Percentiles rank a stretch among this genome's conserved stretches.
Evolutionary conservation across 2,797 vertebrate genomes (phyloP).

Genomic region (Oceanodroma leucorhoa): DNA sequence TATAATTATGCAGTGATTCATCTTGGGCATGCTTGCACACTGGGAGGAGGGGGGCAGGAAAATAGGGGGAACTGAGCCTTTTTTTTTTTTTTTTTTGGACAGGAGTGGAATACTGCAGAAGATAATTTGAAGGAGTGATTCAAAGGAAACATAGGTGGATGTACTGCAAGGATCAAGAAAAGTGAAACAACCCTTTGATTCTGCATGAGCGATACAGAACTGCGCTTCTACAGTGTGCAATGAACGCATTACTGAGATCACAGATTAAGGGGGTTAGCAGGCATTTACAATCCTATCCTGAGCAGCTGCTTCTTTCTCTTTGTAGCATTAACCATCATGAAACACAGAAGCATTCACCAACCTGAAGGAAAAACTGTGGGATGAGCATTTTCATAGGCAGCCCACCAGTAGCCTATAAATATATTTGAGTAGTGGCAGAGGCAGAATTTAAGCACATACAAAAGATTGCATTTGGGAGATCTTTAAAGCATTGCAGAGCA

Average conservation of each 20-base stretch:
- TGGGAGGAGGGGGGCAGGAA: neutral
- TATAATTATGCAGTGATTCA: conserved; percentile 42
- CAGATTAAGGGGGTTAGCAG: neutral
- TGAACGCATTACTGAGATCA: neutral
- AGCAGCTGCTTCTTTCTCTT: conserved; percentile 7
- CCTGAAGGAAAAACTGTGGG: conserved; percentile 51
- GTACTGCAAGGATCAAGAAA: neutral
- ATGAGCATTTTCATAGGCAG: conserved; percentile 57
- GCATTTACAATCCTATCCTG: conserved; percentile 1
- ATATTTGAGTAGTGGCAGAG: conserved; percentile 51
- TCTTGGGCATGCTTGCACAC: neutral
- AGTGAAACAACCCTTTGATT: neutral
- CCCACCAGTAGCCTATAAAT: conserved; percentile 63
- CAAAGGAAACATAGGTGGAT: neutral
- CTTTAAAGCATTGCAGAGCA: conserved; percentile 16
- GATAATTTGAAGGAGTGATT: neutral
- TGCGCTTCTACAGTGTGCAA: neutral
- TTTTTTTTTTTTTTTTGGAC: neutral
- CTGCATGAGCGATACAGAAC: neutral
- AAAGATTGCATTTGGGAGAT: conserved; percentile 35
- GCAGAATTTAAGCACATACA: conserved; percentile 47
- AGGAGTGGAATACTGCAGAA: neutral
- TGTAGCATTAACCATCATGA: conserved; percentile 42
- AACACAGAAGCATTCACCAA: conserved; percentile 33
- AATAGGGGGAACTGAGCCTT: neutral